Evolutionary conservation across 1,140 invertebrate species (phyloP), one percentile per base, ranked within the genome.

Genomic region (Caenorhabditis remanei): DNA sequence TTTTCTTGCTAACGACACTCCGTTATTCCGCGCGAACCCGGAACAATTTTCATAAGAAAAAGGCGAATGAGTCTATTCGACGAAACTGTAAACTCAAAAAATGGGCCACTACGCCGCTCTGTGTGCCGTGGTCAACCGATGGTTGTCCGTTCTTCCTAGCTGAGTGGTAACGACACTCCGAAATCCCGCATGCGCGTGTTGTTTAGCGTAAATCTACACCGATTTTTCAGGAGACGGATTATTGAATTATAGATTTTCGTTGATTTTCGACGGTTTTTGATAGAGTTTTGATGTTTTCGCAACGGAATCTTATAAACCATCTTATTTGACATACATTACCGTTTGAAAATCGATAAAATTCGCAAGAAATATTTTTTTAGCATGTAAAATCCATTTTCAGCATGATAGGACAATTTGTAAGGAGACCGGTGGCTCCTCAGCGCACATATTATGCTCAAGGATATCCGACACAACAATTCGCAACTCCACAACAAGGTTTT

Each of bases 151-250:
- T 1, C 32, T 32, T 32, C 32, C 32, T 32, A 32, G 32, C 32
- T 2, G 0, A 32, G 32, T 9, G 16, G 9, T 14, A 19, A 71
- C 65, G 41, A 71, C 65, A 19, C 65, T 71, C 65, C 65, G 65
- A 19, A 43, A 71, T 46, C 9, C 13, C 61, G 16, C 61, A 40
- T 3, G 56, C 9, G 21, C 8, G 41, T 19, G 13, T 7, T 71
- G 41, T 46, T 71, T 71, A 71, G 7, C 65, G 65, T 71, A 71
- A 71, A 71, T 43, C 40, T 14, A 71, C 65, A 43, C 19, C 14
- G 21, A 61, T 61, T 61, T 61, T 61, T 61, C 4, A 19, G 8
- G 24, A 63, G 13, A 63, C 14, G 9, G 11, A 4, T 19, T 19
- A 13, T 21, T 63, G n/a, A n/a, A 58, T 16, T 8, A 8, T 16